phyloP scores from a whole-genome alignment of 2,888 invertebrate genomes.

The Amiota minor region DNA sequence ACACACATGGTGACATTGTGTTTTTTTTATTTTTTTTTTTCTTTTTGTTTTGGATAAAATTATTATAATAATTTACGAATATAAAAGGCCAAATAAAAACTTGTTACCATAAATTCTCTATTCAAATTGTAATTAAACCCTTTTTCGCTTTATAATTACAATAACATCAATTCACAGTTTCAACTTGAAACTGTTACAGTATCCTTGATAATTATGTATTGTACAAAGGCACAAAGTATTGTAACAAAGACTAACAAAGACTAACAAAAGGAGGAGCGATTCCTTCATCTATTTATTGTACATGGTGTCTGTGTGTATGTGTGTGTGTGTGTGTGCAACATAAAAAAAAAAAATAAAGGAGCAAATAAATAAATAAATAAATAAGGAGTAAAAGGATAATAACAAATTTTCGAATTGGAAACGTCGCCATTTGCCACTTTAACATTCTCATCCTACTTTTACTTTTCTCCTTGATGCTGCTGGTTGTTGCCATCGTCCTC shows the following conservation, averaged over 20 bases:
- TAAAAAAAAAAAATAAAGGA: background rate
- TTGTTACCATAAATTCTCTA: slow-evolving; percentile 65
- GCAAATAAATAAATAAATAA: background rate
- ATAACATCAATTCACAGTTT: slow-evolving; percentile 44
- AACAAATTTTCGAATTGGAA: background rate
- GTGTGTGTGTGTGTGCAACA: background rate
- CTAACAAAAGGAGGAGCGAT: slow-evolving; percentile 26
- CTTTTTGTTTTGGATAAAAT: too few relatives aligned
- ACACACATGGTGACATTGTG: too few relatives aligned
- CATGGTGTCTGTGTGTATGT: background rate
- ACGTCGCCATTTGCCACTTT: too few relatives aligned
- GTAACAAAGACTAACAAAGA: slow-evolving; percentile 34
- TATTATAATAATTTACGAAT: too few relatives aligned
- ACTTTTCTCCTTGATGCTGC: too few relatives aligned
- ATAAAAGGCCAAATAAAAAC: slow-evolving; percentile 48
- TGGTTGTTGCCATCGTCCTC: background rate
- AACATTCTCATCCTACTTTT: too few relatives aligned
- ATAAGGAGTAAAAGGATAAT: slow-evolving; percentile 26
- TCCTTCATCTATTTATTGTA: background rate
- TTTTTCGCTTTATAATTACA: slow-evolving; percentile 60
- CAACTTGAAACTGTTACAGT: slow-evolving; percentile 2
- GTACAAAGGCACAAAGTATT: slow-evolving; percentile 5
- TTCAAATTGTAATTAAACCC: slow-evolving; percentile 67
- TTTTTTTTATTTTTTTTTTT: too few relatives aligned
- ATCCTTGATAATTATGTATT: slow-evolving; percentile 37